Conservation (phyloP, 2,888 invertebrate genomes). For the Acrocera orbiculus region DNA sequence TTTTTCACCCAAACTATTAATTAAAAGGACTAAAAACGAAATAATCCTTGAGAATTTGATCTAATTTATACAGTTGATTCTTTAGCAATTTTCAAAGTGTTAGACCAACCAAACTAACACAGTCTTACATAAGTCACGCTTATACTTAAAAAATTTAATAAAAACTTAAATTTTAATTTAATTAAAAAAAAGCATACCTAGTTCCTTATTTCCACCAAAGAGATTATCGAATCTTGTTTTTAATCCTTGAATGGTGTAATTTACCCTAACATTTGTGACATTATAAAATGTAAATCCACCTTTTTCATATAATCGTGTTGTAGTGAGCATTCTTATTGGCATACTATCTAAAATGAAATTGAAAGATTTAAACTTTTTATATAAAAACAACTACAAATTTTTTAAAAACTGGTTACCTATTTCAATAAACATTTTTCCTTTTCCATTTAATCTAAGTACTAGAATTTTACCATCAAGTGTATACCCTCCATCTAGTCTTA, state of each 20-base stretch:
- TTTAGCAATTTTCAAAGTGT: too few relatives aligned
- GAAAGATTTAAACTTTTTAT: not conserved
- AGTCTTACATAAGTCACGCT: too few relatives aligned
- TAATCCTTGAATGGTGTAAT: slow-evolving; percentile 48
- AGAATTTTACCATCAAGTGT: slow-evolving; percentile 50
- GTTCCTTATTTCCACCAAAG: slow-evolving; percentile 51
- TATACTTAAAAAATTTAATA: not conserved
- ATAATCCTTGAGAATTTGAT: too few relatives aligned
- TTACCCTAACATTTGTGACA: slow-evolving; percentile 45
- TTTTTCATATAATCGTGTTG: slow-evolving; percentile 44
- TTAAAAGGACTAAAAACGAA: too few relatives aligned
- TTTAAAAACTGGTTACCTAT: slow-evolving; percentile 36
- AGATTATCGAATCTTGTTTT: slow-evolving; percentile 51
- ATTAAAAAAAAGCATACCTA: slow-evolving; percentile 35
- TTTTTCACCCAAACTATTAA: too few relatives aligned
- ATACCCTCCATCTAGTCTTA: slow-evolving; percentile 51
- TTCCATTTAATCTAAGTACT: slow-evolving; percentile 49
- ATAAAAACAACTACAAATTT: not conserved
- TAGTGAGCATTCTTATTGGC: slow-evolving; percentile 46
- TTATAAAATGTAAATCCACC: slow-evolving; percentile 50
- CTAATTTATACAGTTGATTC: too few relatives aligned
- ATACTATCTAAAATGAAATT: slow-evolving; percentile 36
- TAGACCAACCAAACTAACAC: too few relatives aligned
- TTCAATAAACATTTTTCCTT: slow-evolving; percentile 51
- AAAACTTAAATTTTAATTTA: not conserved